Base-by-base conservation (phyloP, 1,140 invertebrate genomes). In the Drepana arcuata region DNA sequence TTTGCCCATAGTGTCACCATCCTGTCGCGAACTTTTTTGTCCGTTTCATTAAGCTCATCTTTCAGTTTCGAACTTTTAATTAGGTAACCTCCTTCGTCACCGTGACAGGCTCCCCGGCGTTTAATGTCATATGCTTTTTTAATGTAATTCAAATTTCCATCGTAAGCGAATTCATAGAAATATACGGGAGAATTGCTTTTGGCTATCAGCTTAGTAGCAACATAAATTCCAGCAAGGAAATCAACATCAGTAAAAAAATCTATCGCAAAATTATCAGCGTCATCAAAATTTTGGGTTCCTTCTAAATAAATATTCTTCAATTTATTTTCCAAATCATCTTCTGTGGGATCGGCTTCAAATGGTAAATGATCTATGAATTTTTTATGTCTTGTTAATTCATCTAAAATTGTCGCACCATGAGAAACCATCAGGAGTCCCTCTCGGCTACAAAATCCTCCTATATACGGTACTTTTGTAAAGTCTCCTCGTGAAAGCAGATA, bases 1-100 rank as follows among this genome's bases (percentile, higher is more conserved):
- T 85, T 81, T 2, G 82, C 78, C 84, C 84, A 86, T 73, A 86
- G 69, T 7, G 51, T 42, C 5, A 69, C 62, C 49, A 86, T 70
- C 34, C 67, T 61, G 13, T 79, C 38, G 32, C 53, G 41, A 0
- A 83, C 64, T 3, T 61, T 14, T 28, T 49, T 48, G 45, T 84
- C 82, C 1, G 42, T 57, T 3, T 69, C 60, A 15, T 67, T 52
- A 5, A 74, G 21, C 16, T 55, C 29, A 0, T 29, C 41, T 10
- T 35, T 42, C 1, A 83, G 38, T 16, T 51, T 35, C 9, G 48
- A 33, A 32, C 38, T 51, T 39, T 63, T 73, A 7, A 71, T 42
- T 10, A 84, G 29, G 29, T 83, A 84, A 2, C 68, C 66, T 2
- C 60, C 60, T 2, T 84, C 82, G 35, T 83, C 79, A 1, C 61